These are phyloP conservation scores for Formica selysi DNA, from an alignment of 1,140 invertebrate species.

Conservation along the genomic window DNA sequence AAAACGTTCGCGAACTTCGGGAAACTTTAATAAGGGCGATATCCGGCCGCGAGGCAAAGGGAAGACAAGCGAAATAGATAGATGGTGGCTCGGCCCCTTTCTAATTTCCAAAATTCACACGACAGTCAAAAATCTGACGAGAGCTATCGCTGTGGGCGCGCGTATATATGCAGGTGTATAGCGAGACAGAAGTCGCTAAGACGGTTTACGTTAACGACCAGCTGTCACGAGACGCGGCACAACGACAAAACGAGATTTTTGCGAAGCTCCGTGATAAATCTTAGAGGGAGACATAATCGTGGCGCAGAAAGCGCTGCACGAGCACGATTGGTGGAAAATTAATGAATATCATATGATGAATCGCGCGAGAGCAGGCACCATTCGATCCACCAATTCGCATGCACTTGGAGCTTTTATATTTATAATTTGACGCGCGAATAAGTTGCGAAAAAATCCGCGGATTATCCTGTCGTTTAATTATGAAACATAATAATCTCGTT, in stretches of 20 bases:
- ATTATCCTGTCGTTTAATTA: conserved; percentile 5
- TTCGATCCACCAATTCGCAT: neutral
- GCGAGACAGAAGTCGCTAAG: conserved; percentile 54
- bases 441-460: neutral
- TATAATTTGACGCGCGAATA: neutral
- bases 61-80: neutral
- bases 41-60: neutral
- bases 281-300: conserved; percentile 45
- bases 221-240: conserved; percentile 73
- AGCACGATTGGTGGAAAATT: conserved; percentile 49
- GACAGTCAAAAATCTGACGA: conserved; percentile 43
- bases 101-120: conserved; percentile 69
- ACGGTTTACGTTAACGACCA: conserved; percentile 70
- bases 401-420: neutral
- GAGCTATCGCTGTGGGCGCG: neutral
- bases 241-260: conserved; percentile 50
- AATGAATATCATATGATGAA: conserved; percentile 59
- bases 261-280: conserved; percentile 52
- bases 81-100: neutral
- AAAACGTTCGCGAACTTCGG: conserved; percentile 46
- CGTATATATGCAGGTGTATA: neutral
- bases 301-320: conserved; percentile 29
- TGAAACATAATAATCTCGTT: neutral
- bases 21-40: conserved; percentile 67
- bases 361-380: conserved; percentile 24